Evolutionary conservation across 2,113 vertebrate genomes (phyloP).

Genomic region (Lepus timidus): DNA sequence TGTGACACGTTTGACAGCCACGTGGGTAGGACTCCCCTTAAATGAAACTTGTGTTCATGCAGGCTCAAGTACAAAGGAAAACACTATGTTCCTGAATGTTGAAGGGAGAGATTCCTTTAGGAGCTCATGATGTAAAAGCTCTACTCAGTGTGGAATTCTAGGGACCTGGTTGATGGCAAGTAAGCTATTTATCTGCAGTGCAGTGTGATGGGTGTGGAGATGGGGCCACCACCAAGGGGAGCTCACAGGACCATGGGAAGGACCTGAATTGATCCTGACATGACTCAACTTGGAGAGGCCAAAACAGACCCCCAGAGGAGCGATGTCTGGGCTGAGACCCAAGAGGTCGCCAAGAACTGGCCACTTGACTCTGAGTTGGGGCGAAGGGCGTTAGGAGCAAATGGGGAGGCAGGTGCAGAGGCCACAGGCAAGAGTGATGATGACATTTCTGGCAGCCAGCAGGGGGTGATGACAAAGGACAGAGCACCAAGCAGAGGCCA

Average conservation of each 20-base stretch:
- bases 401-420: background rate
- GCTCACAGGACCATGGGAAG: background rate
- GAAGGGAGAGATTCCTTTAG: constrained; percentile 4
- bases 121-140: background rate
- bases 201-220: background rate
- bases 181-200: background rate
- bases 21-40: background rate
- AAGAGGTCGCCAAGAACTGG: background rate
- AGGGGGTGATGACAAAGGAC: background rate
- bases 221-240: accelerated
- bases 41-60: background rate
- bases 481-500: background rate
- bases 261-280: background rate
- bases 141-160: background rate
- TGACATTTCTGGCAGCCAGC: background rate
- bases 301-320: background rate
- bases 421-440: background rate
- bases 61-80: background rate
- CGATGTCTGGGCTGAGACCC: background rate
- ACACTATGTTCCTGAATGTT: background rate
- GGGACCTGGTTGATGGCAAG: background rate
- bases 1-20: background rate
- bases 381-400: background rate
- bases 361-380: background rate
- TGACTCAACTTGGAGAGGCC: background rate